Base-by-base conservation (phyloP, 2,888 invertebrate genomes). In the Chalcis sispes region DNA sequence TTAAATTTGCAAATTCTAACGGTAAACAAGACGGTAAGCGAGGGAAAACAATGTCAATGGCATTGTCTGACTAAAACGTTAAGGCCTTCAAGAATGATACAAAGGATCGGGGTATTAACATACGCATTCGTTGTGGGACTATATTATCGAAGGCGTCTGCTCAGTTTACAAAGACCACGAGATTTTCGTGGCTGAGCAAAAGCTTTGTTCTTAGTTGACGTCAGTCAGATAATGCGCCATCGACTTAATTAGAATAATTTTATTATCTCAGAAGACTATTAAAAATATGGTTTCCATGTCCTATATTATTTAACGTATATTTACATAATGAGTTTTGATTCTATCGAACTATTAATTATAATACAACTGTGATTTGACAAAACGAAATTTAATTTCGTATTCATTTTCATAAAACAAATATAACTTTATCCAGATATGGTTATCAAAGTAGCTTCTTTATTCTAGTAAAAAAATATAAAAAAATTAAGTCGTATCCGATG, bases 131-230 rank as follows among this genome's bases (percentile, higher is more conserved):
- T 27, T 25, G 23, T 23, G 42, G 20, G 46, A 15, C n/a, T 69
- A 61, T 32, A 64, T 20, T 40, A 23, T 20, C 25, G 50, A n/a
- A 15, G 18, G 36, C n/a, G 20, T 52, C 13, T n/a, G 56, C 29
- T 15, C 23, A 23, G 15, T 46, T 64, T 32, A 56, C 46, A 64
- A 29, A 72, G 56, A 18, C 54, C 32, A 15, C 46, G 46, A 72
- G 56, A 72, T 64, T 71, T 62, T 71, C 71, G 8, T 29, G 42
- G n/a, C 10, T 62, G 56, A 72, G n/a, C 29, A 27, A 36, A 13
- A 29, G 10, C 46, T 32, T 72, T 64, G 56, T 64, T 15, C n/a
- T 18, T 2, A 1, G n/a, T 15, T 59, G 65, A 58, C 48, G 23
- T 56, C 54, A 58, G 23, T 56, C 56, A 58, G 23, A 23, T 36